phyloP scores from a whole-genome alignment of 2,113 vertebrate species.

The Copsychus sechellarum region DNA sequence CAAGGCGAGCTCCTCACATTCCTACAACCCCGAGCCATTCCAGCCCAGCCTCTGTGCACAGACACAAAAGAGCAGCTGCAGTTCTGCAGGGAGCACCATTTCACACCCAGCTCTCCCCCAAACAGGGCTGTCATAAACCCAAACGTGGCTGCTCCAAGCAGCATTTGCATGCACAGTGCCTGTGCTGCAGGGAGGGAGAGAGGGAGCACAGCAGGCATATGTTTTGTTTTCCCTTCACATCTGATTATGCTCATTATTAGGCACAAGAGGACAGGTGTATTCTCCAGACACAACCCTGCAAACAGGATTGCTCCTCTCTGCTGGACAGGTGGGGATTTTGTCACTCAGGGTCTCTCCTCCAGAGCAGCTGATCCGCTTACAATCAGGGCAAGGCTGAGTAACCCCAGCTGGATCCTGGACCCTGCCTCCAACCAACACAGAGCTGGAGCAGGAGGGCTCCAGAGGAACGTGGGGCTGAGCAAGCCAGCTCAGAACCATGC shows the following conservation, averaged over 20 bases:
- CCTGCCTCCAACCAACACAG: neutral
- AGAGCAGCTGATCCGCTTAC: neutral
- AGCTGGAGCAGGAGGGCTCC: fast-evolving
- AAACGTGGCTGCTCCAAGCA: neutral
- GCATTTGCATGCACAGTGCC: neutral
- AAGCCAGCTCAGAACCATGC: neutral
- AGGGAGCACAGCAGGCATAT: neutral
- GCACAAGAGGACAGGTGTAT: conserved; percentile 30
- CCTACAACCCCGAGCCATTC: neutral
- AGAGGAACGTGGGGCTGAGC: neutral
- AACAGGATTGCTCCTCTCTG: neutral
- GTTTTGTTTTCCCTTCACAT: conserved; percentile 2
- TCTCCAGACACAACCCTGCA: neutral
- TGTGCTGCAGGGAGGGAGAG: neutral
- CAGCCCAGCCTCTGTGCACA: neutral
- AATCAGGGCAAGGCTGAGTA: neutral
- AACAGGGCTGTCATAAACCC: neutral
- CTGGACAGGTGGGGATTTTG: neutral
- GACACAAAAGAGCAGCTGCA: neutral
- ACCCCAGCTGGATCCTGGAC: neutral
- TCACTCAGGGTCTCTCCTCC: neutral
- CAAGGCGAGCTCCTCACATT: neutral
- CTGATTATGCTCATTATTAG: conserved; percentile 3
- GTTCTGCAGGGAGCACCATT: neutral
- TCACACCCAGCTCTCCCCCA: neutral